Percentiles rank a stretch among this genome's conserved stretches.
Conservation (phyloP, 2,888 invertebrate species). For the Noctua janthe region DNA sequence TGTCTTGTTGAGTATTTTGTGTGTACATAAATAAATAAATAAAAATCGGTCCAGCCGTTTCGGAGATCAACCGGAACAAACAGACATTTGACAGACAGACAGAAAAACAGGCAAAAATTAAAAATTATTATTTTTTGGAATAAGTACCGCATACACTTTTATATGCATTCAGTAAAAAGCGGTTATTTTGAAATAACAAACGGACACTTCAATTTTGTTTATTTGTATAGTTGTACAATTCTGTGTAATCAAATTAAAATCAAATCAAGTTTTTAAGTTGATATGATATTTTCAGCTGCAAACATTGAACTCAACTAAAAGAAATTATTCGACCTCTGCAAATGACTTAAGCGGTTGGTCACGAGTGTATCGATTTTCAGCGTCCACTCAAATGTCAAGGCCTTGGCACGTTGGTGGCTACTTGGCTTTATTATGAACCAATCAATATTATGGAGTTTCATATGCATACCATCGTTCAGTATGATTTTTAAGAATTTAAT, state of each 20-base stretch:
- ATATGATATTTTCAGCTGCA: neutral
- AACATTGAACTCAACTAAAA: slow-evolving; percentile 9
- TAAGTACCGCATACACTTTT: too few species aligned
- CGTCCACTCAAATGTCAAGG: slow-evolving; percentile 55
- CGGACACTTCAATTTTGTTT: too few species aligned
- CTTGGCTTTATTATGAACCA: slow-evolving; percentile 20
- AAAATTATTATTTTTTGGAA: too few species aligned
- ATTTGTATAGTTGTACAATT: neutral
- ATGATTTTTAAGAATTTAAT: neutral
- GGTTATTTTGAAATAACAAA: too few species aligned
- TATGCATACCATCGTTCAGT: slow-evolving; percentile 9
- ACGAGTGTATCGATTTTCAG: slow-evolving; percentile 57
- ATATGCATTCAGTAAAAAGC: too few species aligned
- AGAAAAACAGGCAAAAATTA: too few species aligned
- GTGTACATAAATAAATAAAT: too few species aligned
- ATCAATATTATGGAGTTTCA: slow-evolving; percentile 40
- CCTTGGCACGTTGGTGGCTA: slow-evolving; percentile 21
- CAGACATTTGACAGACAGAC: too few species aligned
- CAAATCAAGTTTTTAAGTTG: neutral
- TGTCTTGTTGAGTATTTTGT: too few species aligned
- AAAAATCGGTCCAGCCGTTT: too few species aligned
- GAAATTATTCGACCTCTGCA: slow-evolving; percentile 23
- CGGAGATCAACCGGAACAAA: too few species aligned
- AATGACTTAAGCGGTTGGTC: slow-evolving; percentile 34
- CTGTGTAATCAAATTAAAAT: neutral